Conservation (phyloP, 2,113 vertebrate species). For the Cygnus atratus region DNA sequence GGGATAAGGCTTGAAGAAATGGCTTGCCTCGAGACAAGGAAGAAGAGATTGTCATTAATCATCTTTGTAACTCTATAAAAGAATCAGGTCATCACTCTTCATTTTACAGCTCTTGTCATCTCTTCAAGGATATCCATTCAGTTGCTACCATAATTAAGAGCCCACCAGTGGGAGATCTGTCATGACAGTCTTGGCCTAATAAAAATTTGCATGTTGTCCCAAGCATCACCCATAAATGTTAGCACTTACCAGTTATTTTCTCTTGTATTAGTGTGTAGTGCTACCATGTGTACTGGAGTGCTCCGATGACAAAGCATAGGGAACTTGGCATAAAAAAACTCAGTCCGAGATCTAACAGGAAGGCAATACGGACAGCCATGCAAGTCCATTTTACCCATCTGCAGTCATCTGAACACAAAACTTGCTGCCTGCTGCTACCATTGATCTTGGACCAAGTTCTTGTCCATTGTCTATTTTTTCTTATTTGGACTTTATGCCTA, state of each 20-base stretch:
- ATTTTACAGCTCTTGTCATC: background rate
- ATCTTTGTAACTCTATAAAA: background rate
- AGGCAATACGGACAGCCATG: background rate
- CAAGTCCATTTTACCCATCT: background rate
- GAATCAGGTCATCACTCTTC: background rate
- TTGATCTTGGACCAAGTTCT: background rate
- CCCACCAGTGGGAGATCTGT: background rate
- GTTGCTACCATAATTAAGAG: background rate
- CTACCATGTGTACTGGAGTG: background rate
- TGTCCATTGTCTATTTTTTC: rapidly evolving
- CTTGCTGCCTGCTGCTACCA: background rate
- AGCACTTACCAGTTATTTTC: background rate
- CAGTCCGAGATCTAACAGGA: background rate
- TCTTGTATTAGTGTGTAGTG: background rate
- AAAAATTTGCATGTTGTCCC: background rate
- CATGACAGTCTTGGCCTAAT: background rate
- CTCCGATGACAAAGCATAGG: background rate
- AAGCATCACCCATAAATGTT: background rate
- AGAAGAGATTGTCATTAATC: background rate
- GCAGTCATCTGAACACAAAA: rapidly evolving
- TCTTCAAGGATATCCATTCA: background rate
- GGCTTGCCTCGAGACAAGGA: background rate
- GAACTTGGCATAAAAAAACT: background rate
- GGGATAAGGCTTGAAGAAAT: background rate
- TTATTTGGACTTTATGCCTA: background rate